These are phyloP conservation scores for Vulpes vulpes DNA, from an alignment of 2,113 vertebrate genomes.

Conservation along the genomic window DNA sequence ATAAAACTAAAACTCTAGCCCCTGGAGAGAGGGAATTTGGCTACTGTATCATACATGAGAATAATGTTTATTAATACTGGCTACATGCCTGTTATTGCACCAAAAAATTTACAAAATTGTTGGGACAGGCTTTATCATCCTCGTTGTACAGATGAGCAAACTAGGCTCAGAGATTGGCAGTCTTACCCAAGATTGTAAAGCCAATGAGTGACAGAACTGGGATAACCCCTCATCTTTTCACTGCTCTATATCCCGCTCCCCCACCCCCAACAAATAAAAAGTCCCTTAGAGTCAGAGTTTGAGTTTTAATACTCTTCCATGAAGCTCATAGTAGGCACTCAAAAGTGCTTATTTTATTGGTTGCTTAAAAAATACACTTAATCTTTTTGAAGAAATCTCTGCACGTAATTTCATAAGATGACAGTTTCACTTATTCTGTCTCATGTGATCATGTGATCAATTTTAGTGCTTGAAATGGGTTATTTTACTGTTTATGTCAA, in stretches of 20 bases:
- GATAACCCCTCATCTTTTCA: not conserved
- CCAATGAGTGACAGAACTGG: not conserved
- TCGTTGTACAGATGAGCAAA: not conserved
- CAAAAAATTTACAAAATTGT: not conserved
- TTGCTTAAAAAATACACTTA: not conserved
- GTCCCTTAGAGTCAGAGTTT: not conserved
- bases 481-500: not conserved
- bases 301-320: not conserved
- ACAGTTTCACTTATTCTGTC: not conserved
- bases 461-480: not conserved
- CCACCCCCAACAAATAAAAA: not conserved
- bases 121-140: not conserved
- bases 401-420: not conserved
- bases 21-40: not conserved
- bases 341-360: not conserved
- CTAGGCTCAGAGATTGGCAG: not conserved
- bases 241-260: not conserved
- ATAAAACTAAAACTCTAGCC: not conserved
- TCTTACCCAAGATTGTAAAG: not conserved
- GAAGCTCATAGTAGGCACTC: not conserved
- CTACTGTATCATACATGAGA: not conserved
- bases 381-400: not conserved
- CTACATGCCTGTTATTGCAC: not conserved
- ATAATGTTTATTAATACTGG: not conserved
- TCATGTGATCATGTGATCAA: not conserved